These are phyloP conservation scores for Ochropleura leucogaster DNA, from an alignment of 2,888 invertebrate species.

Conservation along the genomic window DNA sequence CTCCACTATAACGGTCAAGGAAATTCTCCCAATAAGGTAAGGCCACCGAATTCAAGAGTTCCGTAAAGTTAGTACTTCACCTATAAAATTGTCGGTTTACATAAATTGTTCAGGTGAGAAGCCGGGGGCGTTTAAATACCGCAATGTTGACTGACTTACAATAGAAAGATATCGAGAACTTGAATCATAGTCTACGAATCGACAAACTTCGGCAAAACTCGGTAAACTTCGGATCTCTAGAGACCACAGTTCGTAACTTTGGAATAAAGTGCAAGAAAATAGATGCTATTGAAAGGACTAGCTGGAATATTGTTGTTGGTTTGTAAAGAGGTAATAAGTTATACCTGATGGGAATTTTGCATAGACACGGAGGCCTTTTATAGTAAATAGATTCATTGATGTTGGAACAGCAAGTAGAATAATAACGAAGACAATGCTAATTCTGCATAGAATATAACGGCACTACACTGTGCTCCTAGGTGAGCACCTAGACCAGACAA, in stretches of 20 bases:
- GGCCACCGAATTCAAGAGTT: slow-evolving; percentile 27
- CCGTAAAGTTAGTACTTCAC: background rate
- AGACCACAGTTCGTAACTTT: slow-evolving; percentile 14
- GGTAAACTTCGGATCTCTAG: slow-evolving; percentile 4
- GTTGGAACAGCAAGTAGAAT: slow-evolving; percentile 23
- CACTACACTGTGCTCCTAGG: background rate
- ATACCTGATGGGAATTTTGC: slow-evolving; percentile 43
- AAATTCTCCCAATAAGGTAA: slow-evolving; percentile 27
- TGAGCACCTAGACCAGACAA: background rate
- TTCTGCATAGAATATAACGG: slow-evolving; percentile 23
- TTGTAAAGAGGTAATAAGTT: slow-evolving; percentile 33
- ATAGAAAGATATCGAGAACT: slow-evolving; percentile 46
- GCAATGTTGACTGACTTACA: slow-evolving; percentile 19
- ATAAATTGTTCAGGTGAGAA: slow-evolving; percentile 12
- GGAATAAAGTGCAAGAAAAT: slow-evolving; percentile 12
- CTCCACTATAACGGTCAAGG: slow-evolving; percentile 39
- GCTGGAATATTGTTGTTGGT: slow-evolving; percentile 21
- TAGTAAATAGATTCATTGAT: slow-evolving; percentile 47
- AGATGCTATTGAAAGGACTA: slow-evolving; percentile 1
- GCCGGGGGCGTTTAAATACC: slow-evolving; percentile 9
- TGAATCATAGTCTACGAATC: slow-evolving; percentile 29
- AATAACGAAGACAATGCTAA: slow-evolving; percentile 37
- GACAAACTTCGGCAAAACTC: slow-evolving; percentile 24
- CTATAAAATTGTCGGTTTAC: background rate
- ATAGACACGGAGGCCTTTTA: slow-evolving; percentile 15